These are phyloP conservation scores for Muraenolepis orangiensis DNA, from an alignment of 2,797 vertebrate species.

Conservation along the genomic window DNA sequence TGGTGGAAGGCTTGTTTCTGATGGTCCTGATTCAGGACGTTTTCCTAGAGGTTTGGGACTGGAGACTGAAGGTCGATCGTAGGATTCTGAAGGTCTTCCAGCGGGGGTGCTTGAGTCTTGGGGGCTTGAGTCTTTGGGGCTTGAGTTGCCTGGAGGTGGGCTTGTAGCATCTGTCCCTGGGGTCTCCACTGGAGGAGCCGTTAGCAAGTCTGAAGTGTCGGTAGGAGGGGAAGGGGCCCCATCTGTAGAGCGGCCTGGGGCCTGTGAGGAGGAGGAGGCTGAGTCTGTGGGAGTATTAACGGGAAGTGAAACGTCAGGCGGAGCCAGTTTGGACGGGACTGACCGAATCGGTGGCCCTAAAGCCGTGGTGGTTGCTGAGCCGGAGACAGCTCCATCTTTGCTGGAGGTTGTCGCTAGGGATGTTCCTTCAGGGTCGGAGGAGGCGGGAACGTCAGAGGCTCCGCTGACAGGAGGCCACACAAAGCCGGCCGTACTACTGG, in stretches of 20 bases:
- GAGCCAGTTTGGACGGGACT: conserved; percentile 1
- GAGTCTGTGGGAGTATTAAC: not conserved
- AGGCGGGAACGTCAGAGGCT: not conserved
- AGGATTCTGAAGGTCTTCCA: not conserved
- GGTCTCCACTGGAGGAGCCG: not conserved
- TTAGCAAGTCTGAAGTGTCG: not conserved
- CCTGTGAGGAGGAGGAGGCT: not conserved
- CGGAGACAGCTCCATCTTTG: not conserved
- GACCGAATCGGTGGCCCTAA: not conserved
- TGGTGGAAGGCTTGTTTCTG: not conserved
- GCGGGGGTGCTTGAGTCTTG: not conserved
- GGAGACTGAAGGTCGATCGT: not conserved
- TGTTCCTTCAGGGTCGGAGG: not conserved
- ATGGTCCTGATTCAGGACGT: not conserved
- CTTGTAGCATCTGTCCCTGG: conserved; percentile 13
- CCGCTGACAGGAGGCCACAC: not conserved
- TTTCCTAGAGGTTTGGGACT: not conserved
- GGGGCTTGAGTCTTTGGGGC: conserved; percentile 4
- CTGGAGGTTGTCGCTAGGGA: conserved; percentile 1
- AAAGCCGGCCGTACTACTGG: not conserved
- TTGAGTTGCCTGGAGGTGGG: not conserved
- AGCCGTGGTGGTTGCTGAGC: not conserved
- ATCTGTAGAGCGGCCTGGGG: conserved; percentile 4
- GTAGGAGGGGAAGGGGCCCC: conserved; percentile 6
- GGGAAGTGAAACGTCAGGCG: conserved; percentile 13